Conservation (phyloP, 2,888 invertebrate species). For the Syritta pipiens region DNA sequence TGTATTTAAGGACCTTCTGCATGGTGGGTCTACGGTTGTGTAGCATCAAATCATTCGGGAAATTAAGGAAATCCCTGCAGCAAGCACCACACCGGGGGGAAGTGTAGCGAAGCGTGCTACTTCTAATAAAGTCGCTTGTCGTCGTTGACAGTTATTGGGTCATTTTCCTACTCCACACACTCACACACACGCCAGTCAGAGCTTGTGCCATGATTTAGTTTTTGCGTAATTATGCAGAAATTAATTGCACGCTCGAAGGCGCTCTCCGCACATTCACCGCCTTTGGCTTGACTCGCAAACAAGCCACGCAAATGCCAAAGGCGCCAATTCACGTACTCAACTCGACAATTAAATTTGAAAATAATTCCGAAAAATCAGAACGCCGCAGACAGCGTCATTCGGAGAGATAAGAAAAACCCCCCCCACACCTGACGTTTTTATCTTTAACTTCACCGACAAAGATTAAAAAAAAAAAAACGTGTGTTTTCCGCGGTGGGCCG, state of each 20-base stretch:
- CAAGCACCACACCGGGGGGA: too few species aligned
- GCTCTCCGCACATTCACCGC: too few species aligned
- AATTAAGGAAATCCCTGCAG: slow-evolving; percentile 40
- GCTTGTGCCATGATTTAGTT: slow-evolving; percentile 48
- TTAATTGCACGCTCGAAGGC: slow-evolving; percentile 16
- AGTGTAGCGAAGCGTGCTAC: slow-evolving; percentile 20
- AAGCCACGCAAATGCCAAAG: too few species aligned
- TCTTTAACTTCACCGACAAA: not conserved
- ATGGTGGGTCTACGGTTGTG: not conserved
- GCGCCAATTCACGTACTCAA: not conserved
- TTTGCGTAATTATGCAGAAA: slow-evolving; percentile 47
- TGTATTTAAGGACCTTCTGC: slow-evolving; percentile 36
- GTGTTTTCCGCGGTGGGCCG: slow-evolving; percentile 5
- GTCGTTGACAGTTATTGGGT: slow-evolving; percentile 60
- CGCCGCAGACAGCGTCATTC: not conserved
- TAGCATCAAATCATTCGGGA: slow-evolving; percentile 26
- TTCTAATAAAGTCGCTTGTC: slow-evolving; percentile 47
- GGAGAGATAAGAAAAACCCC: too few species aligned
- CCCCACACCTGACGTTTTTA: slow-evolving; percentile 16
- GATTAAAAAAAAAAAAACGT: slow-evolving; percentile 20
- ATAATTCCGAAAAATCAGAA: slow-evolving; percentile 1
- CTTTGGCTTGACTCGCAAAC: too few species aligned
- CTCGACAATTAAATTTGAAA: slow-evolving; percentile 21
- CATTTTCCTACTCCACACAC: slow-evolving; percentile 27
- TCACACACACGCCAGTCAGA: not conserved